Base-by-base conservation (phyloP, 2,888 invertebrate species). In the Lathronympha strigana region DNA sequence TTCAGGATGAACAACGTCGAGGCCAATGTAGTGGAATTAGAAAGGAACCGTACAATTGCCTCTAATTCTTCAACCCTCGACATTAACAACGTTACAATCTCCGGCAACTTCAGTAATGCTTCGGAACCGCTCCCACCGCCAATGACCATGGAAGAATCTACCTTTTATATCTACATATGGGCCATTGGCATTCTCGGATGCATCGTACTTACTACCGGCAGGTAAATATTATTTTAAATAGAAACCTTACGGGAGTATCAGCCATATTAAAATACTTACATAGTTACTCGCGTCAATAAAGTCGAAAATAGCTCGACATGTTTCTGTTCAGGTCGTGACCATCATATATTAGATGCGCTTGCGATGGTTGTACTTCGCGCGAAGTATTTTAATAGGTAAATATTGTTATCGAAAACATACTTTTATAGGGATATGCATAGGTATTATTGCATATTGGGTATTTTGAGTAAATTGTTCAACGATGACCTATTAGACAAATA, bases 131-230 rank as follows among this genome's bases (percentile, higher is more conserved):
- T 0, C 11, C 50, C 1, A 19, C 19, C 33, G 50, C 81, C 77
- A 0, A 66, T 82, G 0, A 72, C 82, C 0, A 76, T 87, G 54
- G 80, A 85, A 53, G 79, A 84, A 55, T 75, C 87, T 1, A 78
- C 75, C 1, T 71, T 70, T 3, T 92, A 87, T 69, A 93, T 94
- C 73, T 92, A 92, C 69, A 85, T 95, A 66, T 95, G 95, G 86
- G 93, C 93, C 0, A 75, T 83, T 33, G 93, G 93, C 53, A 94
- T 95, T 68, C 43, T 93, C 0, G 88, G 88, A 2, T 93, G 94
- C 54, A 93, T 95, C 31, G 15, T 95, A 4, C 83, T 95, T 40
- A 94, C 94, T 5, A 93, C 93, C n/a, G 83, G 78, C 73, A 89
- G 92, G 92, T 92, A 61, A 74, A 75, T 45, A 13, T 33, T 13